These are phyloP conservation scores for Asarcornis scutulata DNA, from an alignment of 2,113 vertebrate species.

Conservation along the genomic window DNA sequence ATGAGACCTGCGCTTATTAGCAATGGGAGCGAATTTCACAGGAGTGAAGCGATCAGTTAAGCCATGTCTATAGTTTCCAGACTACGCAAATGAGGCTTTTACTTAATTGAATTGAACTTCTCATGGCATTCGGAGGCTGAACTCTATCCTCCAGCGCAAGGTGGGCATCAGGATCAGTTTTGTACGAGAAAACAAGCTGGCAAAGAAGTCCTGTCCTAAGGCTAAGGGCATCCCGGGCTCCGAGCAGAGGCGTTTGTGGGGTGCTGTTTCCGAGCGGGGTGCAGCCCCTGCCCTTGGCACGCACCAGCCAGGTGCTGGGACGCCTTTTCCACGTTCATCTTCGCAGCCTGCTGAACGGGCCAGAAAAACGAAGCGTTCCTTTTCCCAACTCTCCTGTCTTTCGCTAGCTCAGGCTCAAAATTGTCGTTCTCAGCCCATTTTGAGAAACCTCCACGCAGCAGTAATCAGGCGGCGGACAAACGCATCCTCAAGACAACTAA, in stretches of 20 bases:
- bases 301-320: neutral
- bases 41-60: neutral
- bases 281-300: neutral
- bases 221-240: neutral
- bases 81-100: neutral
- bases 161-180: neutral
- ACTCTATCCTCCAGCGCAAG: neutral
- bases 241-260: neutral
- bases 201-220: neutral
- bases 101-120: neutral
- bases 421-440: neutral
- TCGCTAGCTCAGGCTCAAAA: neutral
- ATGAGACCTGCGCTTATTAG: slow-evolving; percentile 14
- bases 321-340: neutral
- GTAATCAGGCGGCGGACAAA: neutral
- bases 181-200: neutral
- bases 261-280: neutral
- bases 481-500: neutral
- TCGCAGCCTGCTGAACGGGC: neutral
- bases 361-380: neutral
- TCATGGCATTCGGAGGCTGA: neutral
- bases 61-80: neutral
- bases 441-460: neutral
- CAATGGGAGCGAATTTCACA: neutral
- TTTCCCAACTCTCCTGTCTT: neutral